Conservation (phyloP, 2,113 vertebrate species). For the Archocentrus centrarchus region DNA sequence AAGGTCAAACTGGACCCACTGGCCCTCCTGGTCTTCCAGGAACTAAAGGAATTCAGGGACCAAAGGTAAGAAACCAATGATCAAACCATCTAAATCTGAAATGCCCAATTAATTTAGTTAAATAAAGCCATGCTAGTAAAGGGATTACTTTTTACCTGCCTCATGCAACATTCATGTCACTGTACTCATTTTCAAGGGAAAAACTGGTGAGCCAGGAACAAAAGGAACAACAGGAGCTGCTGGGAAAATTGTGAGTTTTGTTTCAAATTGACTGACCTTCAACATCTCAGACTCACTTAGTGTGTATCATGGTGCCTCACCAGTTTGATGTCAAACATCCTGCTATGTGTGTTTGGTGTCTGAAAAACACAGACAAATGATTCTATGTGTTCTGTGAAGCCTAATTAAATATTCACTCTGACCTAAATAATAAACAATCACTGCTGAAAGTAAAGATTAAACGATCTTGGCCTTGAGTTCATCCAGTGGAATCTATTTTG, state of each 20-base stretch:
- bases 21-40: constrained; percentile 72
- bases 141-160: not conserved
- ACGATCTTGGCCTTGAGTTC: rapidly evolving
- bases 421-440: not conserved
- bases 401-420: not conserved
- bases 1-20: constrained; percentile 69
- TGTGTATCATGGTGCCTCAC: not conserved
- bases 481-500: not conserved
- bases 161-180: not conserved
- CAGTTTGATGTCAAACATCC: not conserved
- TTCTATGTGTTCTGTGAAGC: not conserved
- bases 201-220: constrained; percentile 47
- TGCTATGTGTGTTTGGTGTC: not conserved
- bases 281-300: not conserved
- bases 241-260: constrained; percentile 74
- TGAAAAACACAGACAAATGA: not conserved
- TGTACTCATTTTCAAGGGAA: constrained; percentile 68
- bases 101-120: not conserved
- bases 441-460: not conserved
- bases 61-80: constrained; percentile 55
- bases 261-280: not conserved
- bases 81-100: not conserved
- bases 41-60: constrained; percentile 68
- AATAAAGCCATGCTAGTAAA: not conserved
- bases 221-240: constrained; percentile 70